These are phyloP conservation scores for Caenorhabditis sulstoni DNA, from an alignment of 2,888 invertebrate species.

Conservation along the genomic window DNA sequence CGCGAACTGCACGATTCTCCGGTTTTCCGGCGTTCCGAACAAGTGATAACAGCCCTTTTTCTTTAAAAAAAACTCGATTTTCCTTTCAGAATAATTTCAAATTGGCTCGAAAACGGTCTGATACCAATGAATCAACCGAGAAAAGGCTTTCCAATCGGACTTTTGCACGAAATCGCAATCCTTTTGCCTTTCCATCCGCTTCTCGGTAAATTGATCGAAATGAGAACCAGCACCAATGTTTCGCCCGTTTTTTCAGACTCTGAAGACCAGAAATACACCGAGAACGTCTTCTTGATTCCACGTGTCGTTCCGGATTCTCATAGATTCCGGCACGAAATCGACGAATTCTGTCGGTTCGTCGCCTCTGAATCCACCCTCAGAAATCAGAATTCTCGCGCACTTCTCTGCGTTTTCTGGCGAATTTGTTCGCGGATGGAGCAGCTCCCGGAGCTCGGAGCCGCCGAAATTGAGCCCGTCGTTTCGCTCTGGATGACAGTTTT, in stretches of 20 bases:
- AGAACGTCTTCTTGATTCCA: neutral
- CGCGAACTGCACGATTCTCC: constrained; percentile 20
- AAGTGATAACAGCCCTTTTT: neutral
- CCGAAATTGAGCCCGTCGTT: constrained; percentile 23
- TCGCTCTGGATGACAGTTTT: constrained; percentile 40
- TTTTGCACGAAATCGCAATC: constrained; percentile 7
- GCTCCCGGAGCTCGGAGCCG: neutral
- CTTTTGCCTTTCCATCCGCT: constrained; percentile 21
- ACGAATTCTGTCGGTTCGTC: constrained; percentile 16
- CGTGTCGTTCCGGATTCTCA: constrained; percentile 1
- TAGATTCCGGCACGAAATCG: constrained; percentile 16
- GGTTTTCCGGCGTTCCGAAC: constrained; percentile 16
- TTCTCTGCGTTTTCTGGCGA: neutral
- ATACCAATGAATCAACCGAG: neutral
- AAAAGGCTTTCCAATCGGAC: neutral
- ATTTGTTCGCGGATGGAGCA: constrained; percentile 9
- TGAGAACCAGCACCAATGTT: no score
- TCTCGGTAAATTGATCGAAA: constrained; percentile 5
- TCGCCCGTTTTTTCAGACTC: no score
- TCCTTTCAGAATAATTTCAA: neutral
- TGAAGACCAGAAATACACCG: neutral
- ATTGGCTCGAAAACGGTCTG: neutral
- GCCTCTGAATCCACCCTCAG: neutral
- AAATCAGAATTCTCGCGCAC: neutral
- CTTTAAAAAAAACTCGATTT: neutral